phyloP scores from a whole-genome alignment of 2,797 vertebrate genomes.

The Capromys pilorides region DNA sequence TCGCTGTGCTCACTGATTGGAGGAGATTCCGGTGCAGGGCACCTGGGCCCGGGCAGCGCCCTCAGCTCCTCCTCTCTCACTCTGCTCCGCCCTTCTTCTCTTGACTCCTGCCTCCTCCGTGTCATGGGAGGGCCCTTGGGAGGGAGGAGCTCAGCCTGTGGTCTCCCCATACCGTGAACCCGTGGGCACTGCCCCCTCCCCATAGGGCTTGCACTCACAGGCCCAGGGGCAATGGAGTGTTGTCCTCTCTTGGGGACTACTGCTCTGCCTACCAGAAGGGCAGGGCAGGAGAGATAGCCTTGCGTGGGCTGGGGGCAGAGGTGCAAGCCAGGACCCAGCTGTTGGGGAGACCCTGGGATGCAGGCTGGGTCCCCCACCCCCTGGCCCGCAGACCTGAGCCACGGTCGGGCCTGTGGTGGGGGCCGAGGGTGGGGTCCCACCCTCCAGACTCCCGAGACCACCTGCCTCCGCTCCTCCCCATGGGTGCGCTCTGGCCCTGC shows the following conservation, averaged over 20 bases:
- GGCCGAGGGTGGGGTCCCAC: background rate
- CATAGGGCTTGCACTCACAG: background rate
- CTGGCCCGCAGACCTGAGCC: too few species aligned
- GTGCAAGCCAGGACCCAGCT: too few species aligned
- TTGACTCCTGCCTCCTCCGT: background rate
- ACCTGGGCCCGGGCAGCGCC: too few species aligned
- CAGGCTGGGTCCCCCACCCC: background rate
- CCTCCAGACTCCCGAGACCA: background rate
- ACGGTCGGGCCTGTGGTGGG: background rate
- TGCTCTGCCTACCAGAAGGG: background rate
- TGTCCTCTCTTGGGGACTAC: too few species aligned
- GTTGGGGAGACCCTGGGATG: background rate
- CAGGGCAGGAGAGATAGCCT: background rate
- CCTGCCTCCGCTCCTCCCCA: too few species aligned
- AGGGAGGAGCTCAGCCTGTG: background rate
- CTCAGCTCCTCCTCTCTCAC: too few species aligned
- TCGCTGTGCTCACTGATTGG: background rate
- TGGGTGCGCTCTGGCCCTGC: background rate
- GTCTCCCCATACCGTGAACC: too few species aligned
- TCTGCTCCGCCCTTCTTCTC: too few species aligned
- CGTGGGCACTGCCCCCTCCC: rapidly evolving
- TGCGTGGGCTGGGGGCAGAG: background rate
- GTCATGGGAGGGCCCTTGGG: too few species aligned
- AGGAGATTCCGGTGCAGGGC: background rate
- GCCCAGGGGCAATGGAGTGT: rapidly evolving